Evolutionary conservation across 2,113 vertebrate species (phyloP), one percentile per base, ranked within the genome.

Genomic region (Girardinichthys multiradiatus): DNA sequence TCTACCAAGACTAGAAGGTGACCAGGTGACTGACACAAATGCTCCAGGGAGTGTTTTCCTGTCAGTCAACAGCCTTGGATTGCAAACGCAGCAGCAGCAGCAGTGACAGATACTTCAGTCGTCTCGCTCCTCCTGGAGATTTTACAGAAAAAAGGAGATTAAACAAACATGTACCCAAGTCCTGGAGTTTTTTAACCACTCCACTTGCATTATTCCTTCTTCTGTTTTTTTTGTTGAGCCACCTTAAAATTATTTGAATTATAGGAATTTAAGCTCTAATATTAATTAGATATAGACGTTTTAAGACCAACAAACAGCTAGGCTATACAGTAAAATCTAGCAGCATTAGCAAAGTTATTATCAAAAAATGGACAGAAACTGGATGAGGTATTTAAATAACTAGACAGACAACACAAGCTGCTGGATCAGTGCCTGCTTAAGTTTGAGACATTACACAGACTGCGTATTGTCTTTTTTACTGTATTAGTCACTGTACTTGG

Each of bases 81-180:
- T 62, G 62, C 21, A n/a, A 54, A 24, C 48, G 2, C 19, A n/a
- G 48, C 48, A n/a, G 48, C 48, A n/a, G 48, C 78, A 73, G 73
- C 82, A 45, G 59, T 58, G 67, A 74, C 78, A 85, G 79, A 91
- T 77, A 80, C 83, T 82, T 84, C 8, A 54, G 48, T 10, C 17
- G 10, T 24, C 2, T 1, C 24, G 21, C 48, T 54, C 24, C 48
- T 54, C 9, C 48, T 54, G 48, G 48, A 24, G 24, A 54, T n/a
- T 54, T n/a, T 54, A 45, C 21, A 54, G 19, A 24, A 24, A 24
- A 35, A 35, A 5, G 10, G 35, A 35, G 8, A 10, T 12, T 2
- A 39, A 2, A 54, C 24, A 0, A 54, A 17, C 37, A 39, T 39
- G 9, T 39, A 6, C 11, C 2, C 37, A 39, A 39, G 13, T 39